phyloP scores from a whole-genome alignment of 2,888 invertebrate genomes.

The Rhimphoctona megacephalus region DNA sequence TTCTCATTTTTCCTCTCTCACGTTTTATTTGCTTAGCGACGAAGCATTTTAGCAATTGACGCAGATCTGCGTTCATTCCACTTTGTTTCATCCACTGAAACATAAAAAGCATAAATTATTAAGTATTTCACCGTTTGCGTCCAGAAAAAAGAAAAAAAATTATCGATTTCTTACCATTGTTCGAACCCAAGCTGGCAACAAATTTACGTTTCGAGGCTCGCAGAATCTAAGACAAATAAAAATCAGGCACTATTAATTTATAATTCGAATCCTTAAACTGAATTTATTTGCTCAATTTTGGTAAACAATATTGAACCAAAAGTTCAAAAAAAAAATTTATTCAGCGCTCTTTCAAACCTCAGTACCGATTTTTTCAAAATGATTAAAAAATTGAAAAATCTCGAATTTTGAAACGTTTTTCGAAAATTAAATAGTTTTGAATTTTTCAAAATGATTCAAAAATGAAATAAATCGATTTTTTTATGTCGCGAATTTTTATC shows the following conservation, averaged over 20 bases:
- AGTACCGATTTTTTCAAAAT: too few relatives aligned
- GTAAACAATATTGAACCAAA: too few relatives aligned
- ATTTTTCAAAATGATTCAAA: too few relatives aligned
- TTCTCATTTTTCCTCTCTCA: conserved; percentile 49
- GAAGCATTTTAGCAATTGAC: conserved; percentile 73
- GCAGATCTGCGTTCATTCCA: conserved; percentile 36
- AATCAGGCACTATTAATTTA: not conserved
- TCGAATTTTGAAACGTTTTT: too few relatives aligned
- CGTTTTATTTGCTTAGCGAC: conserved; percentile 73
- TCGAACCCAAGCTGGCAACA: conserved; percentile 81
- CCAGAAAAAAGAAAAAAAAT: not conserved
- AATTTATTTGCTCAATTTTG: too few relatives aligned
- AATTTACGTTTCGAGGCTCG: conserved; percentile 16
- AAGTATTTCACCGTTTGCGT: not conserved
- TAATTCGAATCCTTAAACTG: too few relatives aligned
- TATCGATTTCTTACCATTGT: conserved; percentile 74
- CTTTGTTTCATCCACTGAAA: conserved; percentile 64
- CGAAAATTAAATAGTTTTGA: too few relatives aligned
- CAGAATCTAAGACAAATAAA: conserved; percentile 65
- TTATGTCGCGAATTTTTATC: too few relatives aligned
- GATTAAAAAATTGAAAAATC: too few relatives aligned
- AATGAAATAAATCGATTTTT: too few relatives aligned
- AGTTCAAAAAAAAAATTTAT: too few relatives aligned
- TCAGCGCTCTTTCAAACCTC: too few relatives aligned
- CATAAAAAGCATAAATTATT: not conserved